Evolutionary conservation across 2,888 invertebrate species (phyloP).

Genomic region (Leptarthrus brevirostris): DNA sequence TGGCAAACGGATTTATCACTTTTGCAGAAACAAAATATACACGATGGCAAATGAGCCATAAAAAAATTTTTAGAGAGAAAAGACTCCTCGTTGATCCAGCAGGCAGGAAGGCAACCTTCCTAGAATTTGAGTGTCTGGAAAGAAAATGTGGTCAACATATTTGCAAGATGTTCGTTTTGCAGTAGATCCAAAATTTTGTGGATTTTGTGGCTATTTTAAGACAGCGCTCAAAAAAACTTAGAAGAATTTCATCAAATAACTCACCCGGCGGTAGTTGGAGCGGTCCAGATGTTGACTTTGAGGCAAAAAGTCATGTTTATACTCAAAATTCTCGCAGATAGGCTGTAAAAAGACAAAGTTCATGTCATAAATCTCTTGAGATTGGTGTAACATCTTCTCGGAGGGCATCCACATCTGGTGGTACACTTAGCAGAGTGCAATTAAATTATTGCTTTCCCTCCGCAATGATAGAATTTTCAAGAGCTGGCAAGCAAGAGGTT

Average conservation of each 20-base stretch:
- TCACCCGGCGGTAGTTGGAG: background rate
- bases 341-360: background rate
- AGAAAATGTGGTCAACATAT: conserved; percentile 52
- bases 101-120: conserved; percentile 35
- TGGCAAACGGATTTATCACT: conserved; percentile 46
- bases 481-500: background rate
- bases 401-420: conserved; percentile 9
- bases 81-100: conserved; percentile 1
- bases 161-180: conserved; percentile 28
- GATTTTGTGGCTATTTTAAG: conserved; percentile 17
- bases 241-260: conserved; percentile 3
- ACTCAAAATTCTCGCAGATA: conserved; percentile 13
- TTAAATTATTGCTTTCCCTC: conserved; percentile 20
- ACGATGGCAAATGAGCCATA: conserved; percentile 32
- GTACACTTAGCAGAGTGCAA: conserved; percentile 22
- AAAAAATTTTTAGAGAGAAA: conserved; percentile 21
- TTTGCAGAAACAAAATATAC: conserved; percentile 48
- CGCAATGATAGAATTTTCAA: background rate
- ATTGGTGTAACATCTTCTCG: background rate
- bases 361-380: conserved; percentile 9
- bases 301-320: background rate
- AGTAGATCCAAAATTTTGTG: conserved; percentile 21
- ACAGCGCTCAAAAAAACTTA: background rate
- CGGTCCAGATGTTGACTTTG: conserved; percentile 27
- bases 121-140: conserved; percentile 40